phyloP scores from a whole-genome alignment of 2,888 invertebrate genomes.

The Neoaliturus tenellus region DNA sequence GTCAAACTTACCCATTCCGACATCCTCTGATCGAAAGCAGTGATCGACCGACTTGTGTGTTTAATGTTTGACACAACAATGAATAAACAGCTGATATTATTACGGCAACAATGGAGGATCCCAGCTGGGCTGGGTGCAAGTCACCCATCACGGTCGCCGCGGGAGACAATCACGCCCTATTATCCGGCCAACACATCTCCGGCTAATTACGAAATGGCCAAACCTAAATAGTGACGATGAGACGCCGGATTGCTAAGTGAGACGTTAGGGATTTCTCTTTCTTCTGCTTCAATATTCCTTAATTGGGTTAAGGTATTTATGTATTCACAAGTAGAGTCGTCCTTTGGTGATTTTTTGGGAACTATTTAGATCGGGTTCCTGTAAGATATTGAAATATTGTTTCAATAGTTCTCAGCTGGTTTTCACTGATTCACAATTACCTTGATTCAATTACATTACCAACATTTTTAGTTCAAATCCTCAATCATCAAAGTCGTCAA shows the following conservation, averaged over 20 bases:
- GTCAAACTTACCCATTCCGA: too few relatives aligned
- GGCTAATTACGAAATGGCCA: slow-evolving; percentile 36
- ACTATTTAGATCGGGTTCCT: too few relatives aligned
- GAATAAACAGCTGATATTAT: slow-evolving; percentile 56
- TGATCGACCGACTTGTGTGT: slow-evolving; percentile 37
- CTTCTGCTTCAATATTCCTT: neutral
- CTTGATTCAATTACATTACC: too few relatives aligned
- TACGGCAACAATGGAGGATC: slow-evolving; percentile 34
- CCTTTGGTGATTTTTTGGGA: too few relatives aligned
- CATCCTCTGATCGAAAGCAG: too few relatives aligned
- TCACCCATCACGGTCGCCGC: slow-evolving; percentile 53
- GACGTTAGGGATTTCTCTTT: slow-evolving; percentile 31
- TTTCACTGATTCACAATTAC: too few relatives aligned
- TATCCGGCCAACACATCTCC: slow-evolving; percentile 38
- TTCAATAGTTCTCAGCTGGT: too few relatives aligned
- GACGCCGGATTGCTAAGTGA: slow-evolving; percentile 11
- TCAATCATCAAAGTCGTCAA: too few relatives aligned
- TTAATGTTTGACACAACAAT: slow-evolving; percentile 47
- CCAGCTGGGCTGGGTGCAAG: slow-evolving; percentile 39
- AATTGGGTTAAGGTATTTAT: too few relatives aligned
- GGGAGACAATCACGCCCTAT: slow-evolving; percentile 53
- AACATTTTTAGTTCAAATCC: too few relatives aligned
- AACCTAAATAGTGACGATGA: slow-evolving; percentile 29
- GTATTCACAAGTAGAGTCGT: too few relatives aligned
- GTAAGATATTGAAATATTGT: too few relatives aligned